These are phyloP conservation scores for Cephus nigrinus DNA, from an alignment of 2,888 invertebrate genomes.

Conservation along the genomic window DNA sequence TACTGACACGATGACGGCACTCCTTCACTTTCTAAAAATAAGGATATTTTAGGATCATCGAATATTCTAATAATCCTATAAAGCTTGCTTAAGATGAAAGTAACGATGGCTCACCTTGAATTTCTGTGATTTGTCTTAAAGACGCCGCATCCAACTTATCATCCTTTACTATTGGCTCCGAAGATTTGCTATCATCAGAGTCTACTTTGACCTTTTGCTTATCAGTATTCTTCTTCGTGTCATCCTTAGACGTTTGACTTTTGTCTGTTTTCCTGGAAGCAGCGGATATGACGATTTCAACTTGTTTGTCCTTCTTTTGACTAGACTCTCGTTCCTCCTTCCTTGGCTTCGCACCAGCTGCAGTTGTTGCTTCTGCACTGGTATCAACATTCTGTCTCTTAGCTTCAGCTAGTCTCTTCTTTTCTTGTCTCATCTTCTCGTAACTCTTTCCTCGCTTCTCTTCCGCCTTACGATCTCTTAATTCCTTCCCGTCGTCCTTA, in stretches of 20 bases:
- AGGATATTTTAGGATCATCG: neutral
- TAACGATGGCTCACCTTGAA: neutral
- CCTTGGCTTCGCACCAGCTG: conserved; percentile 41
- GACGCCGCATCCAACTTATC: conserved; percentile 8
- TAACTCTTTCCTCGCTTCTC: conserved; percentile 66
- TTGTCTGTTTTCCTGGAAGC: conserved; percentile 7
- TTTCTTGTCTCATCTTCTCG: conserved; percentile 63
- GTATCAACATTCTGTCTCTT: conserved; percentile 49
- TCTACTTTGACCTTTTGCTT: conserved; percentile 20
- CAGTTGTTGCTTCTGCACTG: conserved; percentile 37
- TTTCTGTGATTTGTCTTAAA: neutral
- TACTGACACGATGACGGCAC: conserved; percentile 11
- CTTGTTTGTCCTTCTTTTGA: conserved; percentile 40
- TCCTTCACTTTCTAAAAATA: conserved; percentile 1
- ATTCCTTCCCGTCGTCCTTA: conserved; percentile 45
- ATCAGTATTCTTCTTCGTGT: conserved; percentile 24
- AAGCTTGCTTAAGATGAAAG: neutral
- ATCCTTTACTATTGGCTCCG: conserved; percentile 14
- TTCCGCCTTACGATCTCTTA: conserved; percentile 58
- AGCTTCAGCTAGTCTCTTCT: conserved; percentile 56
- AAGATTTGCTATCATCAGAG: conserved; percentile 10
- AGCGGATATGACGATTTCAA: conserved; percentile 14
- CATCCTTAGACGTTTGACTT: conserved; percentile 25
- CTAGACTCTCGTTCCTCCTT: conserved; percentile 33
- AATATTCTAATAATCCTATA: neutral